A percentile compares a stretch with the other conserved stretches of the same genome.
These are phyloP conservation scores for Sinohyriopsis cumingii DNA, from an alignment of 2,888 invertebrate species.

Conservation along the genomic window DNA sequence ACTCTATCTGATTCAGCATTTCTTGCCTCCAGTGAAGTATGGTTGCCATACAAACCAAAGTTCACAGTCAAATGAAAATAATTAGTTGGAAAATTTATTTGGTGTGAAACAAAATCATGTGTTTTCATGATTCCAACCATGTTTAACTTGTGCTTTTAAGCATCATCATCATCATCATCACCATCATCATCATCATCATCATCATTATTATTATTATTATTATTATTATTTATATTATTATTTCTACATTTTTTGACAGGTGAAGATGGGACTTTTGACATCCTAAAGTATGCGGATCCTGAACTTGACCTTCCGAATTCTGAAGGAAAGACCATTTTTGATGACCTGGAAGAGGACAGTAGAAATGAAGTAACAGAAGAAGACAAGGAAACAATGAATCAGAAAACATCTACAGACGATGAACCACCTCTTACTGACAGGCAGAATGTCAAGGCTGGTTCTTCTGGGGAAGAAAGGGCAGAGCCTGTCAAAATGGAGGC, in stretches of 20 bases:
- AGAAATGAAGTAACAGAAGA: constrained; percentile 25
- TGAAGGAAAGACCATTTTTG: constrained; percentile 88
- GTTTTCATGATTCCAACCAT: not conserved
- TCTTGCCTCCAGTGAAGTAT: no score
- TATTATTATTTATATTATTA: not conserved
- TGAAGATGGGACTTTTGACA: constrained; percentile 85
- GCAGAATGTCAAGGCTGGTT: constrained; percentile 6
- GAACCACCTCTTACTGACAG: constrained; percentile 6
- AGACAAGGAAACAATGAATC: constrained; percentile 25
- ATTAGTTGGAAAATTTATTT: not conserved
- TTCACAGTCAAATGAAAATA: not conserved
- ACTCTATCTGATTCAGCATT: no score
- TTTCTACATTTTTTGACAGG: constrained; percentile 32
- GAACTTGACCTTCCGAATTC: constrained; percentile 83
- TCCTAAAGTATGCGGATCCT: constrained; percentile 95
- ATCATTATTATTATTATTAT: no score
- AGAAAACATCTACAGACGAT: constrained; percentile 8
- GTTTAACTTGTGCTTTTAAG: not conserved
- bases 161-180: no score
- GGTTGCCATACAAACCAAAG: no score
- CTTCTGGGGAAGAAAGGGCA: constrained; percentile 77
- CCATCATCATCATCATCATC: no score
- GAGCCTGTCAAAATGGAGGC: constrained; percentile 79
- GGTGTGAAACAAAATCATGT: not conserved
- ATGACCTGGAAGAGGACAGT: constrained; percentile 75